Conservation (phyloP, 2,113 vertebrate species). For the Spea multiplicata region DNA sequence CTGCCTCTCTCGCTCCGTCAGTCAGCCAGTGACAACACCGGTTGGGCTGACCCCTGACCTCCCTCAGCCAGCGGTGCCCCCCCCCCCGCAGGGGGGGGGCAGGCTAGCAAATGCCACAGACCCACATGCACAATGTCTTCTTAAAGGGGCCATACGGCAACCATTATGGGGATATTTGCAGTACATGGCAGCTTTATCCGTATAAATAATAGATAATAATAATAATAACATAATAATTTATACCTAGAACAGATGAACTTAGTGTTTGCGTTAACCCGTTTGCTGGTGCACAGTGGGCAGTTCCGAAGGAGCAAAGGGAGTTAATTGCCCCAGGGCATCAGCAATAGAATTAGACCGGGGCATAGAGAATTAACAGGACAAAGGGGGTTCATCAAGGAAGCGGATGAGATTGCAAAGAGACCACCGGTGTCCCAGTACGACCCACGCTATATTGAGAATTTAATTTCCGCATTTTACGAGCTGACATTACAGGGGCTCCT, state of each 20-base stretch:
- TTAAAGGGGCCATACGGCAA: conserved; percentile 33
- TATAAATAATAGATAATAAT: no score
- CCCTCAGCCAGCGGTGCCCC: conserved; percentile 46
- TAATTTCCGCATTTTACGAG: conserved; percentile 41
- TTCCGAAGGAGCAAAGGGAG: not conserved
- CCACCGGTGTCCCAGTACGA: conserved; percentile 20
- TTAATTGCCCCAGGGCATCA: conserved; percentile 20
- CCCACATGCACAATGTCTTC: conserved; percentile 41
- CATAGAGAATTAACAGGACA: conserved; percentile 34
- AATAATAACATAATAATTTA: no score
- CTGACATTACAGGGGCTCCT: conserved; percentile 27
- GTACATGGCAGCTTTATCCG: no score
- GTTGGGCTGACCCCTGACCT: conserved; percentile 45
- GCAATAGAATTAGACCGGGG: conserved; percentile 10
- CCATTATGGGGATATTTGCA: no score
- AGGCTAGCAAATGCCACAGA: conserved; percentile 45
- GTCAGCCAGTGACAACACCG: conserved; percentile 48
- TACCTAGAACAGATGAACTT: no score
- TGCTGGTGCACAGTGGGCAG: not conserved
- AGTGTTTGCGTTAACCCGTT: conserved; percentile 13
- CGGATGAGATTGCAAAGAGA: conserved; percentile 35
- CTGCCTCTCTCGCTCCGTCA: conserved; percentile 46
- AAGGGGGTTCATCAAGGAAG: conserved; percentile 37
- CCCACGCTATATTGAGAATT: conserved; percentile 32
- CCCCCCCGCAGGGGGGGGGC: conserved; percentile 20